phyloP scores from a whole-genome alignment of 2,888 invertebrate species.

The Caenorhabditis virilis region DNA sequence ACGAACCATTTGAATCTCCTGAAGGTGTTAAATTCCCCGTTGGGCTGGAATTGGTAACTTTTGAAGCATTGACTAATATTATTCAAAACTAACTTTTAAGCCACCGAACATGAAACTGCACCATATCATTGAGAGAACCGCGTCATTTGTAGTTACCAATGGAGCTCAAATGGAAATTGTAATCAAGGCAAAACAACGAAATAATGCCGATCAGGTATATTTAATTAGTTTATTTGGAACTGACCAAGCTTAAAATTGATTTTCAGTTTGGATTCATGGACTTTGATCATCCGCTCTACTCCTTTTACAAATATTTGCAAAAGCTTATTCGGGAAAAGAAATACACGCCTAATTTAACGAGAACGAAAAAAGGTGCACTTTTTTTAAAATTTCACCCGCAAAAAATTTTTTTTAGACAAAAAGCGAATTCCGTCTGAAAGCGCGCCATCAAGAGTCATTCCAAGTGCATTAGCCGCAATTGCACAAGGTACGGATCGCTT shows the following conservation, averaged over 20 bases:
- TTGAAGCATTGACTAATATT: constrained; percentile 1
- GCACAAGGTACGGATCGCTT: no score
- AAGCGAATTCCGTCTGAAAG: no score
- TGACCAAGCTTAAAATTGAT: no score
- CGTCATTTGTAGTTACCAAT: constrained; percentile 71
- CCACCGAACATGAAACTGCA: constrained; percentile 58
- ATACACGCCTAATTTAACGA: constrained; percentile 63
- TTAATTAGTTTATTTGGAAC: no score
- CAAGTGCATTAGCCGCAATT: constrained; percentile 36
- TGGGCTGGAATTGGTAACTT: constrained; percentile 73
- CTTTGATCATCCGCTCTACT: constrained; percentile 82
- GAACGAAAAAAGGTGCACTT: constrained; percentile 1
- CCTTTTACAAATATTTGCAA: constrained; percentile 81
- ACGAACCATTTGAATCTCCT: constrained; percentile 79
- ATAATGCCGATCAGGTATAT: constrained; percentile 56
- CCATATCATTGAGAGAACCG: constrained; percentile 87
- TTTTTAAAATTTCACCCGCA: no score
- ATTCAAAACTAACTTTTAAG: constrained; percentile 34
- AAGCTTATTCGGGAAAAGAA: constrained; percentile 70
- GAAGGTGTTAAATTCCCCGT: constrained; percentile 79
- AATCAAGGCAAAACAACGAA: constrained; percentile 89
- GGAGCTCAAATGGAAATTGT: constrained; percentile 98
- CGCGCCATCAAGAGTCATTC: not conserved
- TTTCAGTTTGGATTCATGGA: constrained; percentile 88
- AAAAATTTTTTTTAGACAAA: no score